A percentile compares a stretch with the other conserved stretches of the same genome.
Evolutionary conservation across 2,888 invertebrate genomes (phyloP).

Genomic region (Drosophila flavopinicola): DNA sequence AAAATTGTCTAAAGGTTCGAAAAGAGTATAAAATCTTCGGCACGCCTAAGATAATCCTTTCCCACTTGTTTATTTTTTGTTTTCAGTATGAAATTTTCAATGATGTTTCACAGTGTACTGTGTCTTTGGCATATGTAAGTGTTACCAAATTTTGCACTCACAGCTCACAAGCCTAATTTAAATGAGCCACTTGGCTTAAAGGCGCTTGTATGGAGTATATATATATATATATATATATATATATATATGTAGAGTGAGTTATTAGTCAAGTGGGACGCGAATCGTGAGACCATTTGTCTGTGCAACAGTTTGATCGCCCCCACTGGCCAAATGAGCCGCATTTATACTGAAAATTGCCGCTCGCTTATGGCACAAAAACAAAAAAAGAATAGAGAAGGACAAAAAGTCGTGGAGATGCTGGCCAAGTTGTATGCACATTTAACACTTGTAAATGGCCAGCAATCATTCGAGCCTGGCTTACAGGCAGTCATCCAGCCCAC

Average conservation of each 20-base stretch:
- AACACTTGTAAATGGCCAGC: conserved; percentile 62
- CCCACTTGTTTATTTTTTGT: no score
- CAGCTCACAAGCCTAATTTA: not conserved
- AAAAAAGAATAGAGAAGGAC: not conserved
- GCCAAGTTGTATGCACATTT: conserved; percentile 60
- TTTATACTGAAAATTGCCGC: conserved; percentile 33
- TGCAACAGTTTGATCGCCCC: conserved; percentile 31
- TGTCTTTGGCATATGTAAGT: no score
- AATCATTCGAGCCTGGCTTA: conserved; percentile 40
- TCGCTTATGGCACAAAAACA: conserved; percentile 13
- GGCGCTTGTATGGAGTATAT: not conserved
- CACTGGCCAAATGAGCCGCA: conserved; percentile 45
- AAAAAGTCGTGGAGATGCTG: no score
- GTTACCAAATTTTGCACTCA: no score
- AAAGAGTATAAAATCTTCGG: no score
- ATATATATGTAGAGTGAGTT: conserved; percentile 18
- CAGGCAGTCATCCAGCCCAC: conserved; percentile 4
- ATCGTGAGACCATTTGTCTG: conserved; percentile 38
- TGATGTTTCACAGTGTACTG: no score
- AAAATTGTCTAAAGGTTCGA: no score
- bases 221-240: not conserved
- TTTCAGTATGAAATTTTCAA: no score
- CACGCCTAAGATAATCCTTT: no score
- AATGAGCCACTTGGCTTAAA: not conserved
- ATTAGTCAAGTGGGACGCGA: conserved; percentile 29